These are phyloP conservation scores for Glossosoma conforme DNA, from an alignment of 1,140 invertebrate genomes.

Conservation along the genomic window DNA sequence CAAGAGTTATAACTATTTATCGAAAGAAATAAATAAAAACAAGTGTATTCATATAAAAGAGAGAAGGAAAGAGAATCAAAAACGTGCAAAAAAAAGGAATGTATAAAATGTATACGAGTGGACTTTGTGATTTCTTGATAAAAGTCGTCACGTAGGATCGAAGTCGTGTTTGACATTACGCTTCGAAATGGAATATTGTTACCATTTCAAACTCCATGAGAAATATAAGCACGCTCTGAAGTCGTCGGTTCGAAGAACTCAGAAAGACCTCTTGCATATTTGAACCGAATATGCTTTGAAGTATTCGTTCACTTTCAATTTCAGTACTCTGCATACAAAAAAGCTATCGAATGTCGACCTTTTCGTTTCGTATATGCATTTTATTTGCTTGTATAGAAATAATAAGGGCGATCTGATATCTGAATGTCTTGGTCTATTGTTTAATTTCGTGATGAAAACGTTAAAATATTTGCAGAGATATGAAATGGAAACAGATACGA, in stretches of 20 bases:
- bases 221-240: conserved; percentile 13
- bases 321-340: background rate
- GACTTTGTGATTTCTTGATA: conserved; percentile 26
- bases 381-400: too few relatives aligned
- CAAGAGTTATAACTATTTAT: too few relatives aligned
- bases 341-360: background rate
- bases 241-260: background rate
- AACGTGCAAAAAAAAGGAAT: background rate
- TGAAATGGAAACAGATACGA: too few relatives aligned
- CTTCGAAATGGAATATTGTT: conserved; percentile 21
- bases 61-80: too few relatives aligned
- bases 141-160: conserved; percentile 30
- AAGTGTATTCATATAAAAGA: too few relatives aligned
- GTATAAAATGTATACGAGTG: conserved; percentile 4
- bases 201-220: conserved; percentile 16
- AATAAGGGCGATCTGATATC: too few relatives aligned
- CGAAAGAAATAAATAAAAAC: too few relatives aligned
- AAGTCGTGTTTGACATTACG: conserved; percentile 31
- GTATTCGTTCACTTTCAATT: conserved; percentile 17
- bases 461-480: too few relatives aligned
- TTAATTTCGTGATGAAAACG: too few relatives aligned
- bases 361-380: too few relatives aligned
- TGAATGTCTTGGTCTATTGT: too few relatives aligned
- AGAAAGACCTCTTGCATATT: background rate
- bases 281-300: conserved; percentile 1